Conservation (phyloP, 2,113 vertebrate species). For the Bos javanicus region DNA sequence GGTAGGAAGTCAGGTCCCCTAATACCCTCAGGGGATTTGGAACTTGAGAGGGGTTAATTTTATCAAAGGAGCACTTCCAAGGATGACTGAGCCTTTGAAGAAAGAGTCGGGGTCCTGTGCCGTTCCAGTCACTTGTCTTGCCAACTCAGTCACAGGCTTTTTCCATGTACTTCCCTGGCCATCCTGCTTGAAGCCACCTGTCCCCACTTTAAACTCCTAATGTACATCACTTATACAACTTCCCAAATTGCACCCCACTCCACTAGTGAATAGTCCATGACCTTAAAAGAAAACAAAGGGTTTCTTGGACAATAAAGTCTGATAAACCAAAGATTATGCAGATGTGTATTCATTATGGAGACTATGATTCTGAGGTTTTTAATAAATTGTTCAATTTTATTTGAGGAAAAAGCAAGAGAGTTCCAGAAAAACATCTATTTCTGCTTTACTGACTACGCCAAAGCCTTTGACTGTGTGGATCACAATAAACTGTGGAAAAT, state of each 20-base stretch:
- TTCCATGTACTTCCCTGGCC: not conserved
- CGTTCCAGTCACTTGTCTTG: not conserved
- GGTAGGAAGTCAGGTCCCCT: constrained; percentile 18
- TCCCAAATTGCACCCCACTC: not conserved
- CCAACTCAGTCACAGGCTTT: not conserved
- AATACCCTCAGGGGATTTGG: not conserved
- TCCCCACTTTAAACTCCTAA: not conserved
- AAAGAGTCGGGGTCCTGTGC: not conserved
- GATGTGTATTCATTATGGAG: not conserved
- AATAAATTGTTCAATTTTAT: constrained; percentile 9
- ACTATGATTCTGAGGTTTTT: not conserved
- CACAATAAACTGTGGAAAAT: no score
- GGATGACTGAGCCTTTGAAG: not conserved
- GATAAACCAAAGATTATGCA: not conserved
- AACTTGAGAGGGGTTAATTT: constrained; percentile 38
- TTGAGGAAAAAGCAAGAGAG: not conserved
- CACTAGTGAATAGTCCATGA: not conserved
- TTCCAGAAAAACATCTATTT: no score
- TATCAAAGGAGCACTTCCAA: not conserved
- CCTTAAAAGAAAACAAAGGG: not conserved
- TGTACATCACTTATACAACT: not conserved
- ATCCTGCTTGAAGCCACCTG: not conserved
- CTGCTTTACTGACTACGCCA: no score
- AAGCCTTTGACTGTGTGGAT: no score
- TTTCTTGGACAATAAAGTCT: not conserved